Percentiles rank a stretch among this genome's conserved stretches.
Conservation (phyloP, 2,888 invertebrate genomes). For the Euproctis similis region DNA sequence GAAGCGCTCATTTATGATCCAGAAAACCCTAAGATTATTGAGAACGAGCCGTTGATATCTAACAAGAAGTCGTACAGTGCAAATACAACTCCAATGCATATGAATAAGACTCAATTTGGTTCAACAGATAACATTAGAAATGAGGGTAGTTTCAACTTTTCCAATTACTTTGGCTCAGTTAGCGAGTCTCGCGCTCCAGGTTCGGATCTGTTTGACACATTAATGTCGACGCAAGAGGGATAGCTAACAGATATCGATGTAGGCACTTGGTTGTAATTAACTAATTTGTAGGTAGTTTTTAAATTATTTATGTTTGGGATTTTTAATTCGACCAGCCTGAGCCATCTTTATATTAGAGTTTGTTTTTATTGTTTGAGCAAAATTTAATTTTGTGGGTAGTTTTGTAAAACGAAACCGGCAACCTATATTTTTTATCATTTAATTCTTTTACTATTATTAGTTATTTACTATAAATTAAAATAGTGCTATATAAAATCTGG, state of each 20-base stretch:
- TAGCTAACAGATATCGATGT: slow-evolving; percentile 46
- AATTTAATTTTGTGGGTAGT: no score
- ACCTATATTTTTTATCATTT: no score
- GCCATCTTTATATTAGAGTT: no score
- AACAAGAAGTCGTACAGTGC: slow-evolving; percentile 57
- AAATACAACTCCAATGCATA: slow-evolving; percentile 58
- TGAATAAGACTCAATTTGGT: slow-evolving; percentile 55
- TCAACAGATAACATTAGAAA: slow-evolving; percentile 60
- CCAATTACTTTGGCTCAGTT: slow-evolving; percentile 77
- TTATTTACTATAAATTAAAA: no score
- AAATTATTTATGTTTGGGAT: no score
- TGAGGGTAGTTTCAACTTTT: slow-evolving; percentile 74
- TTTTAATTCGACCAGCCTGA: no score
- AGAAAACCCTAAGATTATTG: slow-evolving; percentile 23
- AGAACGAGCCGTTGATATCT: slow-evolving; percentile 29
- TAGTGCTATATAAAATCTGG: no score
- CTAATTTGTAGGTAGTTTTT: no score
- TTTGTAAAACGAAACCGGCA: no score
- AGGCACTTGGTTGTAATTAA: slow-evolving; percentile 54
- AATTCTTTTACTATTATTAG: no score
- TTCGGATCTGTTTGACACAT: slow-evolving; percentile 77
- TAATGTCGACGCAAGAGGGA: slow-evolving; percentile 59
- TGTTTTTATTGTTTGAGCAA: background rate
- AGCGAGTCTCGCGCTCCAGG: slow-evolving; percentile 67
- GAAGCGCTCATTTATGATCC: slow-evolving; percentile 51